A percentile compares a stretch with the other conserved stretches of the same genome.
Evolutionary conservation across 1,140 invertebrate species (phyloP).

Genomic region (Caenorhabditis remanei): DNA sequence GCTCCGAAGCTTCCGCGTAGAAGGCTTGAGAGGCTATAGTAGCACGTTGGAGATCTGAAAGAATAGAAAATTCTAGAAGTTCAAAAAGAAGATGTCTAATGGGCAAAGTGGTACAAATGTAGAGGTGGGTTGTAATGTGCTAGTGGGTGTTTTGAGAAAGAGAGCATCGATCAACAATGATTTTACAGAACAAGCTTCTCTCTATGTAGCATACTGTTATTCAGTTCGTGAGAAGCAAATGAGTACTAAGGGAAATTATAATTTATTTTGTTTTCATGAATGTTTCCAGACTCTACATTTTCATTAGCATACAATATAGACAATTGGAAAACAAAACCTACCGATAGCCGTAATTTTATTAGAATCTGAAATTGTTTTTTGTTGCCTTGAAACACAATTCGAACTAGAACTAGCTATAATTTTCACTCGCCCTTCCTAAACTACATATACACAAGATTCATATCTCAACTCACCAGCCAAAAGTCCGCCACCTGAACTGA

Average conservation of each 20-base stretch:
- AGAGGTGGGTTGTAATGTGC: neutral
- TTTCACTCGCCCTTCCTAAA: no score
- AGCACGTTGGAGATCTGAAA: slow-evolving; percentile 74
- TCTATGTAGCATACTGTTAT: no score
- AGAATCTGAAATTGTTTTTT: neutral
- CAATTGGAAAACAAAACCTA: neutral
- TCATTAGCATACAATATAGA: no score
- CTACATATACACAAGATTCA: no score
- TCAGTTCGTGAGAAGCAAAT: neutral
- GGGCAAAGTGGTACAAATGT: neutral
- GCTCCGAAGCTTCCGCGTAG: slow-evolving; percentile 73
- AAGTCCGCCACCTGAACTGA: slow-evolving; percentile 73
- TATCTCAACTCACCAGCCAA: slow-evolving; percentile 69
- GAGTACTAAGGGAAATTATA: neutral
- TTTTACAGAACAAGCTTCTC: no score
- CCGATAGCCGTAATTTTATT: slow-evolving; percentile 41
- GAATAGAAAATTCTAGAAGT: neutral
- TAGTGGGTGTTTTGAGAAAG: neutral
- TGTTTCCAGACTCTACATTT: no score
- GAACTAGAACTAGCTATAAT: no score
- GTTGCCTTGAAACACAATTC: neutral
- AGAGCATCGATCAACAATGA: no score
- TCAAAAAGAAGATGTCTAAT: neutral
- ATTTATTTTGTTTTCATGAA: no score
- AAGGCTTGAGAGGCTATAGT: slow-evolving; percentile 77